Base-by-base conservation (phyloP, 2,797 vertebrate genomes). In the Coreius guichenoti region DNA sequence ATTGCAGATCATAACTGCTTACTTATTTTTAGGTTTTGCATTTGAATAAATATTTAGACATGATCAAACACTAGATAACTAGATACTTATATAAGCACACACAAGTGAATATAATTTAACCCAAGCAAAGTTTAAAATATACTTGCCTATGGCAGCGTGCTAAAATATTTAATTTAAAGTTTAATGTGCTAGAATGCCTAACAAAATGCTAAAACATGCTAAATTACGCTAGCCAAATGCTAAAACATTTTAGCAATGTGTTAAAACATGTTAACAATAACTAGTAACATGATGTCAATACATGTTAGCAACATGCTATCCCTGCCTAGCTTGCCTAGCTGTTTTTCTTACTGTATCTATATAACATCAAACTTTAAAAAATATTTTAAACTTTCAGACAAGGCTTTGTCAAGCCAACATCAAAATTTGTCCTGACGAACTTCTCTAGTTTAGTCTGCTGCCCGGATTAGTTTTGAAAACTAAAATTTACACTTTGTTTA, bases 391-490 rank as follows among this genome's bases (percentile, higher is more conserved):
- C 58, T 61, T 61, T 61, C 23, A 58, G 56, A 58, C 56, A n/a
- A n/a, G 9, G 23, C 23, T 58, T 58, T 56, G 19, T 56, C 19
- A 56, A 9, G 8, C 54, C 21, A 56, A 56, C 54, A 8, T 21
- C 51, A 26, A 61, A 8, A 21, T 63, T 63, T 23, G 54, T 63
- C n/a, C 3, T 58, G 56, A 58, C 4, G 4, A 63, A 14, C 12
- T 56, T 23, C 21, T 56, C 21, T 56, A 29, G 17, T 58, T 75
- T 72, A 16, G 8, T 54, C 65, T 73, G 39, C 5, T 39, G 29
- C 80, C 73, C 8, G 0, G 21, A 74, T 76, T 88, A 77, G 33
- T 73, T 31, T 45, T 67, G 21, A 11, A 31, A 45, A n/a, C n/a
- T 31, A 5, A 58, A 45, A 45, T 72, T 8, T 17, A 69, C 33